phyloP scores from a whole-genome alignment of 2,797 vertebrate genomes.

The Acipenser ruthenus region DNA sequence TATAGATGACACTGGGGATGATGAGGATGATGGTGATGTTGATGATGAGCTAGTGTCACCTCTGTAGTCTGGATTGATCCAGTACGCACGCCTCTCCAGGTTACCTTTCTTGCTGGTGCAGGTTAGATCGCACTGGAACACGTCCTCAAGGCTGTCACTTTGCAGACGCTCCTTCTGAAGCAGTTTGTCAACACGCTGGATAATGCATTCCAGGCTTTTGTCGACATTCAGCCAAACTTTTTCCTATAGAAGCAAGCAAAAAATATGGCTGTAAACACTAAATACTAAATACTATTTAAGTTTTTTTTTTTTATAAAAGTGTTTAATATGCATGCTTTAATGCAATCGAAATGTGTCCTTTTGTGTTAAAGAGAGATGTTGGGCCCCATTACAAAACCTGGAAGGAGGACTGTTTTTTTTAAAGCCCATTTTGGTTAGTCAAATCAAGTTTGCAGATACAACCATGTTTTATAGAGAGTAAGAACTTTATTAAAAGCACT shows the following conservation, averaged over 20 bases:
- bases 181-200: conserved; percentile 91
- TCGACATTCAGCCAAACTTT: conserved; percentile 97
- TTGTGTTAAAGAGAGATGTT: no score
- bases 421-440: no score
- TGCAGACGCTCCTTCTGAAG: conserved; percentile 83
- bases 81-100: conserved; percentile 70
- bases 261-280: background rate
- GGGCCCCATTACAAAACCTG: no score
- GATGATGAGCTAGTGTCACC: conserved; percentile 44
- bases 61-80: conserved; percentile 79
- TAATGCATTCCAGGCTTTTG: conserved; percentile 95
- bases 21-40: conserved; percentile 43
- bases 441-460: no score
- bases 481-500: no score
- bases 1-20: conserved; percentile 58
- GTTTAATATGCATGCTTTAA: no score
- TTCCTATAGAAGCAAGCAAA: conserved; percentile 57
- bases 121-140: conserved; percentile 59
- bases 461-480: no score
- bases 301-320: no score
- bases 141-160: conserved; percentile 71
- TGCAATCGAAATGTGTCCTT: no score
- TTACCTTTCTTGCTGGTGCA: conserved; percentile 84
- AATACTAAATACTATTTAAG: no score
- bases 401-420: no score